Base-by-base conservation (phyloP, 2,888 invertebrate genomes). In the Drosophila algonquin region DNA sequence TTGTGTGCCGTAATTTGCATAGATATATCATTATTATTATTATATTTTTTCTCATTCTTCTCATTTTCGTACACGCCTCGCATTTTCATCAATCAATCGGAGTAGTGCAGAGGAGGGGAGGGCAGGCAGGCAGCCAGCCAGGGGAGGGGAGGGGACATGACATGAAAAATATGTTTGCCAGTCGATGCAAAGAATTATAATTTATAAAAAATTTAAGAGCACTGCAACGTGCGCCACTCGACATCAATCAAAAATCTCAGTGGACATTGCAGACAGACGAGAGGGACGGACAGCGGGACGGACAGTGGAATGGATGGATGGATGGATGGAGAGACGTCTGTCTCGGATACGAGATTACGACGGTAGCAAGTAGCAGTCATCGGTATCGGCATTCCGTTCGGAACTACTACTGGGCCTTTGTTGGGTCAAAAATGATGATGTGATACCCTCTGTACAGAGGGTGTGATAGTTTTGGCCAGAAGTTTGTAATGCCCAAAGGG, bases 181-280 rank as follows among this genome's bases (percentile, higher is more conserved):
- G 77, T 65, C 81, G 81, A 80, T 84, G 87, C 79, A 83, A 89
- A 63, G 40, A 89, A 89, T 83, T 77, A 83, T 90, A 89, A 89
- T 89, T 89, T 89, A 90, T 88, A 89, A 87, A 89, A 89, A 82
- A 81, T 79, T 81, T 70, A 86, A 86, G 81, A 75, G 75, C 75
- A 82, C 78, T 80, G 80, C 83, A 80, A 77, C 73, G 83, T 79
- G 81, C 67, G 57, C 67, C 73, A 83, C 81, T 76, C 84, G 79
- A 81, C 82, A 82, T 82, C 84, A 82, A 82, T 82, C 82, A 74
- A 69, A 73, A 83, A 80, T 82, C 81, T 85, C 80, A 70, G 79
- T 80, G 77, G 85, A 82, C 86, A 82, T 58, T 75, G 74, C 76
- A 70, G 56, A 52, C 45, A 45, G 24, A 32, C 48, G 58, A 21